Base-by-base conservation (phyloP, 2,888 invertebrate genomes). In the Spatulosminthurus flaviceps region DNA sequence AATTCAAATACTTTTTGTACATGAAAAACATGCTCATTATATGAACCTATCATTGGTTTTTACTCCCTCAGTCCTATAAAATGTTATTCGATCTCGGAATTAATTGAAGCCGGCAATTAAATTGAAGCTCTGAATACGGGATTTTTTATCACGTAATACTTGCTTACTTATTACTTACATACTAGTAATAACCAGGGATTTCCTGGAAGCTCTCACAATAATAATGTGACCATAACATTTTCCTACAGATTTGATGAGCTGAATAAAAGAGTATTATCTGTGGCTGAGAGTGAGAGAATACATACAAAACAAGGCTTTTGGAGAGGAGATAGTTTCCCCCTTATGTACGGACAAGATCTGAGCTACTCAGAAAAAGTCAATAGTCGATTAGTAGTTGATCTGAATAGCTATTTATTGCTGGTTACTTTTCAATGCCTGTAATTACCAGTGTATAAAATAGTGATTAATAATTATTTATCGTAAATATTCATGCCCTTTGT, bases 391-490 rank as follows among this genome's bases (percentile, higher is more conserved):
- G n/a, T n/a, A n/a, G 64, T 64, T 67, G 67, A 67, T 24, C 67
- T 67, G 28, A 67, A 67, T 67, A 67, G 67, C 28, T 29, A 67
- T 67, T 67, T 67, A 67, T 67, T 67, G 67, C 29, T 67, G 67
- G 67, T 29, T 67, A 67, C 67, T 28, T 73, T 51, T 73, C 26
- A 43, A 51, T 73, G 43, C 73, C 42, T 73, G 73, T 73, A 73
- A 73, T 73, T 73, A 73, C 73, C 43, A 22, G 43, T 51, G 51
- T 51, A 73, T 28, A 43, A 73, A 73, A 51, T 73, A 26, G 43
- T 73, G 73, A 73, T 73, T 73, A 73, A 34, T 34, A 34, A 73
- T 73, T 73, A 73, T 73, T 73, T 73, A 73, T 73, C 73, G 28
- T 67, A 26, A 67, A 67, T 67, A 67, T 67, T 67, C 67, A 26